Base-by-base conservation (phyloP, 2,113 vertebrate genomes). In the Merops nubicus region DNA sequence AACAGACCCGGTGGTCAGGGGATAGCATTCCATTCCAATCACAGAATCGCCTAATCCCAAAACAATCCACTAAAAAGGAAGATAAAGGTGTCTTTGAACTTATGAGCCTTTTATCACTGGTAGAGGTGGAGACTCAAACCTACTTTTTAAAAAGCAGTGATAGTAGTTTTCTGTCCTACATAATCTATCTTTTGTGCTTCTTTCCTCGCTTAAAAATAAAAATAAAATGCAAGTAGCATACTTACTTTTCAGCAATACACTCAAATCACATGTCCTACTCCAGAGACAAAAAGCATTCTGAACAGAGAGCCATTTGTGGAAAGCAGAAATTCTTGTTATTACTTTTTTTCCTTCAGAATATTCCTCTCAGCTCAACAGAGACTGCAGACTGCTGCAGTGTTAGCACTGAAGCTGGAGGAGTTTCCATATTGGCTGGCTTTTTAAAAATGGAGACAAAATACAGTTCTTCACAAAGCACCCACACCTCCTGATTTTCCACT, bases 81-180 rank as follows among this genome's bases (percentile, higher is more conserved):
- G 90, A 94, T 91, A 94, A 94, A 80, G 38, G 29, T 67, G 53
- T 36, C 85, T 93, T 77, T 88, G 85, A 95, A 96, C 19, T 88
- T 64, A 47, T 0, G 14, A 88, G 72, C 25, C 28, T 94, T 82
- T 88, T 50, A 60, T n/a, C 36, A 76, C 45, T 88, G 42, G 16
- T 40, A 77, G 70, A 89, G 50, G 42, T 40, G 25, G 56, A 42
- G 73, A 81, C 14, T 23, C 31, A 85, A 85, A 87, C 5, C 8
- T n/a, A 59, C 48, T 83, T 91, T 91, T 54, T 53, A 9, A 83
- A 64, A 85, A 74, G 67, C 6, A 13, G 18, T 1, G 3, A 40
- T 22, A 56, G 26, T 16, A 83, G 47, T 57, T 85, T 88, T 90
- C 50, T 90, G 54, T 90, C 42, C 47, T 74, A 47, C 15, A 12